A percentile compares a stretch with the other conserved stretches of the same genome.
Conservation (phyloP, 2,797 vertebrate species). For the Chaetodon trifasciatus region DNA sequence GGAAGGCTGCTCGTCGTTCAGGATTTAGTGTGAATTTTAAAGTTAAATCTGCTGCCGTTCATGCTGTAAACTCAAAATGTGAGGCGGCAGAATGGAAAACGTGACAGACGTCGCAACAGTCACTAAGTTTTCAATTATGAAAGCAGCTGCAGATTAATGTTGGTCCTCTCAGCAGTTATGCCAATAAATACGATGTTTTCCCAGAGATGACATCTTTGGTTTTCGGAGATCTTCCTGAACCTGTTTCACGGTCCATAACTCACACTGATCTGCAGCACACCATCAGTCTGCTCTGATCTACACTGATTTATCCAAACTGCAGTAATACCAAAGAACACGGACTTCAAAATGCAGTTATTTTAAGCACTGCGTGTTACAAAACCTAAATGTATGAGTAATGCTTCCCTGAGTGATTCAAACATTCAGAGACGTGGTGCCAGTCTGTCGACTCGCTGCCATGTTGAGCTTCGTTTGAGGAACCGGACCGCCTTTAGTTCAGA, state of each 20-base stretch:
- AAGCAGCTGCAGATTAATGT: neutral
- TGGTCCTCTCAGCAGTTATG: neutral
- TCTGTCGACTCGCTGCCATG: conserved; percentile 37
- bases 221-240: too few species aligned
- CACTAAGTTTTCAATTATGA: too few species aligned
- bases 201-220: neutral
- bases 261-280: neutral
- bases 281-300: neutral
- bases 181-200: too few species aligned
- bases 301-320: conserved; percentile 29
- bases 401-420: conserved; percentile 55
- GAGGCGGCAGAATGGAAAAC: too few species aligned
- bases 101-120: too few species aligned
- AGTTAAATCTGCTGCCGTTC: too few species aligned
- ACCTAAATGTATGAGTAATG: conserved; percentile 64
- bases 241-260: neutral
- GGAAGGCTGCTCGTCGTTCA: too few species aligned
- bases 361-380: conserved; percentile 53
- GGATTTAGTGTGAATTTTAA: too few species aligned
- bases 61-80: too few species aligned
- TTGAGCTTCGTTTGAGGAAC: conserved; percentile 7
- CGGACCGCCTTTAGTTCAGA: conserved; percentile 11
- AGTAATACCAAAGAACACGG: conserved; percentile 20
- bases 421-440: conserved; percentile 23
- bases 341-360: conserved; percentile 61